These are phyloP conservation scores for Anadara kagoshimensis DNA, from an alignment of 1,140 invertebrate genomes.

Conservation along the genomic window DNA sequence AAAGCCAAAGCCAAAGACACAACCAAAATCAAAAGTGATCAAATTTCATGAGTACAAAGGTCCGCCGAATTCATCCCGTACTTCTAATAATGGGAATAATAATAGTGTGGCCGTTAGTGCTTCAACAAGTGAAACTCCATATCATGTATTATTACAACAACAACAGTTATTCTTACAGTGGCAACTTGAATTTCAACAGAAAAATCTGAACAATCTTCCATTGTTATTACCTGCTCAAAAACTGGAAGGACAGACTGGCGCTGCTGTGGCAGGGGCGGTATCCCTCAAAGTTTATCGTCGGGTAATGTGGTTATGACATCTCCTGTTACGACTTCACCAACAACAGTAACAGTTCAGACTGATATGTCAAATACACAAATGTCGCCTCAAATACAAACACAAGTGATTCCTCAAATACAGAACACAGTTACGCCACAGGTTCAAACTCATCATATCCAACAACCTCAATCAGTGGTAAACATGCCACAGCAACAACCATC, in stretches of 20 bases:
- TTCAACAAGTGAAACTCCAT: constrained; percentile 83
- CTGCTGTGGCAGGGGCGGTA: constrained; percentile 5
- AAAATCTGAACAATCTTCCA: constrained; percentile 66
- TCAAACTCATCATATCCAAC: constrained; percentile 18
- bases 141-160: constrained; percentile 93
- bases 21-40: constrained; percentile 86
- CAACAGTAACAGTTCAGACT: constrained; percentile 47
- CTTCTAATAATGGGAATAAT: constrained; percentile 80
- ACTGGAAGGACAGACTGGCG: constrained; percentile 20
- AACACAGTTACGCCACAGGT: constrained; percentile 11
- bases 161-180: constrained; percentile 94
- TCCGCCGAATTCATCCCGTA: constrained; percentile 81
- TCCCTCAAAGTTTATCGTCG: background rate
- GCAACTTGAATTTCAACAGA: constrained; percentile 87
- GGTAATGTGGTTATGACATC: constrained; percentile 30
- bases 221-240: constrained; percentile 33
- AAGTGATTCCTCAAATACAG: constrained; percentile 13
- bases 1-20: constrained; percentile 86
- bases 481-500: background rate
- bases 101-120: constrained; percentile 40
- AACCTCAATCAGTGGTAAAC: background rate
- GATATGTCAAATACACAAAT: constrained; percentile 42
- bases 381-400: constrained; percentile 23
- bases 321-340: constrained; percentile 31
- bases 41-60: constrained; percentile 99